Base-by-base conservation (phyloP, 2,113 vertebrate species). In the Scartelaos histophorus region DNA sequence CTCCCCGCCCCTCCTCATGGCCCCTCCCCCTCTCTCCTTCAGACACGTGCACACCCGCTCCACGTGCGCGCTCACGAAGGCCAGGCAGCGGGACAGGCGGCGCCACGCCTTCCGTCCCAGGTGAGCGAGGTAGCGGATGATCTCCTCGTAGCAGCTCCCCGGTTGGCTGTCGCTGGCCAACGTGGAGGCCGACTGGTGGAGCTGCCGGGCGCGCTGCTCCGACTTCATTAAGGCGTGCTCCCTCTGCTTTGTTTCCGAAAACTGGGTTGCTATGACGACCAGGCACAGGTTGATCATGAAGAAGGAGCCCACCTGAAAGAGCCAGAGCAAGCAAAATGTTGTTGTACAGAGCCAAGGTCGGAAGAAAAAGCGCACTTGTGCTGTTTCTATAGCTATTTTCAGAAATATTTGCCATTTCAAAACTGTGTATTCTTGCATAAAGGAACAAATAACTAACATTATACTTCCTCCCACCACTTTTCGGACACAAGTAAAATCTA, bases 241-340 rank as follows among this genome's bases (percentile, higher is more conserved):
- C n/a, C 98, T 91, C 87, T 99, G 98, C 92, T 99, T 99, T 0
- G 98, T 99, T 92, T 99, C 98, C 0, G 98, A 98, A 82, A 99
- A 99, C 90, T 99, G 98, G 1, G 98, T 99, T 64, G 98, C 98
- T 62, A 99, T 99, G 91, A 99, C 98, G 73, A 99, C 98, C 92
- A 99, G 95, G 94, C 98, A 99, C 92, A 99, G 91, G 90, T 99
- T 99, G 87, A 99, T 99, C 98, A 99, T 99, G 94, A 99, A 99
- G 92, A 99, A 99, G 85, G 98, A 99, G 81, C 98, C 98, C 56
- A 99, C 98, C 98, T 99, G 87, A 10, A 67, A 3, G 83, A 2
- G 68, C 54, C 19, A 60, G 56, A 6, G 47, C 45, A 75, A 43
- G 69, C 4, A 60, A 7, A 69, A 22, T 47, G 34, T 1, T 61